Conservation (phyloP, 2,888 invertebrate genomes). For the Lasioglossum villosulum region DNA sequence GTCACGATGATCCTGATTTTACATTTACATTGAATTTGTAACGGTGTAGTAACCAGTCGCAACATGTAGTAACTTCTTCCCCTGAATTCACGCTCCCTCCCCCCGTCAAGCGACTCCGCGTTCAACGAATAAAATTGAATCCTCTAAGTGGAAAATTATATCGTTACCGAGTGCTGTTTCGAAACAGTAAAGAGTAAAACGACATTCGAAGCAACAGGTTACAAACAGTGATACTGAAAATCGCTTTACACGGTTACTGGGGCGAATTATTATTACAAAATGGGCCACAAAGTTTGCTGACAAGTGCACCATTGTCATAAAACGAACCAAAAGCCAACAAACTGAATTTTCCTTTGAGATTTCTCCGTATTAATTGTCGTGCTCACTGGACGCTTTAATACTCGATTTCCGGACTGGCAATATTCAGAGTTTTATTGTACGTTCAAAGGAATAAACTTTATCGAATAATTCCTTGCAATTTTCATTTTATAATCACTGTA, state of each 20-base stretch:
- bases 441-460: no score
- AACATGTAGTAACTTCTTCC: neutral
- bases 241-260: neutral
- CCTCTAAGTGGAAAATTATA: neutral
- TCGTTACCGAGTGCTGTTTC: neutral
- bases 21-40: neutral
- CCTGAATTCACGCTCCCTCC: no score
- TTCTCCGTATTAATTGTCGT: neutral
- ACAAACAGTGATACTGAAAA: neutral
- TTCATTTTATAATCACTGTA: no score
- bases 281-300: neutral
- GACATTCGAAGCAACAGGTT: neutral
- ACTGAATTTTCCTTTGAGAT: neutral
- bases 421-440: no score
- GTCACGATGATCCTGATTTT: neutral
- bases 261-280: neutral
- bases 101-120: no score
- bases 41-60: neutral
- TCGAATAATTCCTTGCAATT: no score
- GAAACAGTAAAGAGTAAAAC: neutral
- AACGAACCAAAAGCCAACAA: neutral
- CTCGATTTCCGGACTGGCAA: neutral
- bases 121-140: neutral
- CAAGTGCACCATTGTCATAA: neutral
- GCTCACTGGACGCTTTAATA: neutral